A percentile compares a stretch with the other conserved stretches of the same genome.
These are phyloP conservation scores for Pinna nobilis DNA, from an alignment of 1,140 invertebrate genomes.

Conservation along the genomic window DNA sequence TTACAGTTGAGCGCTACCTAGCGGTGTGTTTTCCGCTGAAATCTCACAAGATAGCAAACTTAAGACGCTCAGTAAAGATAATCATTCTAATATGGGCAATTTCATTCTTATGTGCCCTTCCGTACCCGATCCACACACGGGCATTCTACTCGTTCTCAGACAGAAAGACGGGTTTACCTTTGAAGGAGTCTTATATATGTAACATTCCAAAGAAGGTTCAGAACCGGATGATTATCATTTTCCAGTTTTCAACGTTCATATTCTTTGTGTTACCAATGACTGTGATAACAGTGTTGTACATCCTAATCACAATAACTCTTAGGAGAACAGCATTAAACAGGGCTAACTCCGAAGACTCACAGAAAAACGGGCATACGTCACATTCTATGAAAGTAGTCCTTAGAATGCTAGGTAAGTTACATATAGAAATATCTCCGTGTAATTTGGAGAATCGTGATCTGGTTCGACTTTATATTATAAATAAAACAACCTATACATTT, in stretches of 20 bases:
- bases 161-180: slow-evolving; percentile 47
- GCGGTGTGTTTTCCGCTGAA: slow-evolving; percentile 95
- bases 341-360: slow-evolving; percentile 35
- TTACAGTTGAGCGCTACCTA: slow-evolving; percentile 95
- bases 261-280: slow-evolving; percentile 73
- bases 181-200: slow-evolving; percentile 67
- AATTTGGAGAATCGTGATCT: background rate
- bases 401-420: slow-evolving; percentile 43
- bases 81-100: slow-evolving; percentile 87
- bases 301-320: slow-evolving; percentile 67
- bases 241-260: slow-evolving; percentile 64
- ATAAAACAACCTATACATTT: background rate
- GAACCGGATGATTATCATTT: slow-evolving; percentile 19
- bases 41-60: slow-evolving; percentile 88
- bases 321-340: slow-evolving; percentile 42
- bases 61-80: slow-evolving; percentile 85
- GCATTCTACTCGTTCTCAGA: slow-evolving; percentile 57
- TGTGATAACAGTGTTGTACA: slow-evolving; percentile 70
- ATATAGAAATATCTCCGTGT: background rate
- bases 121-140: slow-evolving; percentile 75
- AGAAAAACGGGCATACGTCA: slow-evolving; percentile 16
- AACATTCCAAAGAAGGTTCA: slow-evolving; percentile 57
- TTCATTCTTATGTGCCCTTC: slow-evolving; percentile 86
- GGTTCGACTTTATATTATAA: background rate
- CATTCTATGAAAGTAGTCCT: slow-evolving; percentile 43